Evolutionary conservation across 1,140 invertebrate genomes (phyloP).

Genomic region (Drosophila cardini): DNA sequence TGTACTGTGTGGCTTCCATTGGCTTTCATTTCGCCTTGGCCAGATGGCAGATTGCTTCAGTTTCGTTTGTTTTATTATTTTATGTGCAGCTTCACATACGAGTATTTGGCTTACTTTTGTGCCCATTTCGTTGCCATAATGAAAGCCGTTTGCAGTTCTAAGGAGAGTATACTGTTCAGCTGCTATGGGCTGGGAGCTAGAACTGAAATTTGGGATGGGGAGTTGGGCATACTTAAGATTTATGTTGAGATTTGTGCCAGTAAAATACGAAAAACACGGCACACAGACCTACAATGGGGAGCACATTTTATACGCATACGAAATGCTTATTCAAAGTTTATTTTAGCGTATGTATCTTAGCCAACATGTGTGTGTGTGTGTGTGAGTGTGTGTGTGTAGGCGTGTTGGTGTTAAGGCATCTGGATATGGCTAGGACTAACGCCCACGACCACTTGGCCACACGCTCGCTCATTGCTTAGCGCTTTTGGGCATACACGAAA

Average conservation of each 20-base stretch:
- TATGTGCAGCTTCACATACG: conserved; percentile 58
- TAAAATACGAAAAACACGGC: conserved; percentile 53
- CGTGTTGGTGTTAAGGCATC: conserved; percentile 35
- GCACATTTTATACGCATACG: conserved; percentile 58
- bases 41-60: conserved; percentile 29
- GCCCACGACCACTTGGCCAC: conserved; percentile 54
- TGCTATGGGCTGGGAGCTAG: background rate
- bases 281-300: conserved; percentile 24
- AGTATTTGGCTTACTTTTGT: conserved; percentile 52
- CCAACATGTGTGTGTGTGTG: conserved; percentile 18
- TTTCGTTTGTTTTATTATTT: conserved; percentile 62
- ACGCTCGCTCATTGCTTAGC: conserved; percentile 47
- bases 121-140: conserved; percentile 49
- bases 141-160: conserved; percentile 37
- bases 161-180: conserved; percentile 2
- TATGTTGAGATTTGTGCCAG: conserved; percentile 76
- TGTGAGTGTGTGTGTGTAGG: conserved; percentile 12
- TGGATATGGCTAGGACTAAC: conserved; percentile 50
- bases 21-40: background rate
- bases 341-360: conserved; percentile 58
- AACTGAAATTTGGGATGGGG: conserved; percentile 6
- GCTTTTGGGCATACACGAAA: conserved; percentile 49
- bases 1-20: conserved; percentile 9
- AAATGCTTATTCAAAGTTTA: conserved; percentile 83
- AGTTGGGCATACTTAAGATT: conserved; percentile 68